A percentile compares a stretch with the other conserved stretches of the same genome.
Evolutionary conservation across 2,113 vertebrate species (phyloP).

Genomic region (Muntiacus reevesi): DNA sequence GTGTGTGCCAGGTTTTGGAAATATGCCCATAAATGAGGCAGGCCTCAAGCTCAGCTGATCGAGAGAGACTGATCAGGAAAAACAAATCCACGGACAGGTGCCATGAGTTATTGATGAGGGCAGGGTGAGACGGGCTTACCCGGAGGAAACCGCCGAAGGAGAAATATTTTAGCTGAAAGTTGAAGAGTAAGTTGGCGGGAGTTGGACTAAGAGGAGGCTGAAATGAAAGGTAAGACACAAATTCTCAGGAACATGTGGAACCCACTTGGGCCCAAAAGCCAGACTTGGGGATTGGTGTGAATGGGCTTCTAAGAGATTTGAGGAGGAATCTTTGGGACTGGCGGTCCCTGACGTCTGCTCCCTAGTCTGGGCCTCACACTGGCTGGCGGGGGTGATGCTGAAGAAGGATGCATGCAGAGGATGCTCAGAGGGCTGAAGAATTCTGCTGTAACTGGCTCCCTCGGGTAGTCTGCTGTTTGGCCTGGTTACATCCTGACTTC

Average conservation of each 20-base stretch:
- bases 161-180: neutral
- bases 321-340: neutral
- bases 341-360: fast-evolving
- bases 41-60: neutral
- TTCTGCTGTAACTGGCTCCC: neutral
- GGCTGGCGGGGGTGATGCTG: neutral
- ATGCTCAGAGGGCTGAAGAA: neutral
- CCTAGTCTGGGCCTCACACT: neutral
- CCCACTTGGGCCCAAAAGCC: neutral
- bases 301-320: neutral
- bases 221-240: neutral
- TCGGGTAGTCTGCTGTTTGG: fast-evolving
- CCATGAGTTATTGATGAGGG: neutral
- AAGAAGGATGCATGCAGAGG: neutral
- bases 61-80: neutral
- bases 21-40: neutral
- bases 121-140: neutral
- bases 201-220: neutral
- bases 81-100: neutral
- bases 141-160: neutral
- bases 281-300: neutral
- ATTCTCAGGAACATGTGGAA: neutral
- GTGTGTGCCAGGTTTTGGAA: neutral
- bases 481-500: neutral
- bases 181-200: neutral